Conservation (phyloP, 2,113 vertebrate species). For the Aphyosemion australe region DNA sequence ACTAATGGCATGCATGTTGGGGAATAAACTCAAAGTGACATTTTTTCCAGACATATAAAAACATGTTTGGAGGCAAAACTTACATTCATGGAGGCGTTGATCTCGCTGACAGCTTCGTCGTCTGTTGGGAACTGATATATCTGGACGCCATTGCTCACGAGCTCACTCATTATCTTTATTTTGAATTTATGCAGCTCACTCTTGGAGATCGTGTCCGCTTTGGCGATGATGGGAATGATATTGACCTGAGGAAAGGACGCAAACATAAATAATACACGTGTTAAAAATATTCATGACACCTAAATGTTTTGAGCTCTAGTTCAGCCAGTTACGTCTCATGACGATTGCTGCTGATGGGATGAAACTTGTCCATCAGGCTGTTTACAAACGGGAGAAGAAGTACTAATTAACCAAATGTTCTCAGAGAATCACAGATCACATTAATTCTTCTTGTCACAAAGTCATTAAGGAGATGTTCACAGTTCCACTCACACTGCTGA, state of each 20-base stretch:
- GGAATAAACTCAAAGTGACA: too few species aligned
- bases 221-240: constrained; percentile 97
- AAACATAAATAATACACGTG: too few species aligned
- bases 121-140: constrained; percentile 99
- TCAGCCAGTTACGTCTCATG: not conserved
- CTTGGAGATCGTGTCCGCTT: constrained; percentile 98
- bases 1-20: too few species aligned
- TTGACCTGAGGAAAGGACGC: constrained; percentile 83
- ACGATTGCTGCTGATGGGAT: not conserved
- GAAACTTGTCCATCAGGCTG: not conserved
- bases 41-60: too few species aligned
- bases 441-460: not conserved
- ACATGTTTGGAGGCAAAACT: constrained; percentile 58
- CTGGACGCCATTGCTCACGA: constrained; percentile 98
- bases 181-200: constrained; percentile 98
- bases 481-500: not conserved
- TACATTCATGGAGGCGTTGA: constrained; percentile 97
- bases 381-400: not conserved
- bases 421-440: constrained; percentile 5
- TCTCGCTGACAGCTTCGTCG: constrained; percentile 92
- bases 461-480: not conserved
- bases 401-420: not conserved
- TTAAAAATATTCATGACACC: not conserved
- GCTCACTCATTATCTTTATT: constrained; percentile 98
- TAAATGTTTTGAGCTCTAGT: not conserved